Percentiles rank a stretch among this genome's conserved stretches.
Evolutionary conservation across 2,888 invertebrate genomes (phyloP).

Genomic region (Phengaris arion): DNA sequence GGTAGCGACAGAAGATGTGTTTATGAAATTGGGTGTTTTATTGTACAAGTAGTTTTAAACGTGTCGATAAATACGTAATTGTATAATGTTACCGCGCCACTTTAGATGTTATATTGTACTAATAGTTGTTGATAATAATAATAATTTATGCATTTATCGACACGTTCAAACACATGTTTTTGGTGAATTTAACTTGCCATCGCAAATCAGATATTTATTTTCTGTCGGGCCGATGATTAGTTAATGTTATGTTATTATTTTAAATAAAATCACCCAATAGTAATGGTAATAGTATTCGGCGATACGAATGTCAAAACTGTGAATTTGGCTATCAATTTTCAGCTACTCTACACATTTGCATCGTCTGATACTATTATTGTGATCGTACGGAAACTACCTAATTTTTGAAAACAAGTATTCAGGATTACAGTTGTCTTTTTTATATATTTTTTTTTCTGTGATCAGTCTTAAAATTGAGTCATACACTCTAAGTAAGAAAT

Average conservation of each 20-base stretch:
- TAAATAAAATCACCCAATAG: constrained; percentile 6
- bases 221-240: background rate
- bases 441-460: constrained; percentile 62
- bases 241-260: background rate
- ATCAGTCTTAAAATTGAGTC: constrained; percentile 81
- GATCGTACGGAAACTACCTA: constrained; percentile 48
- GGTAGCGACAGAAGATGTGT: constrained; percentile 61
- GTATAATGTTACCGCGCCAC: background rate
- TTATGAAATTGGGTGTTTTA: constrained; percentile 29
- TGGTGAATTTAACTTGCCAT: background rate
- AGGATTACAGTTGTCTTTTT: constrained; percentile 47
- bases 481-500: constrained; percentile 77
- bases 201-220: background rate
- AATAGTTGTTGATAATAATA: background rate
- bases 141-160: background rate
- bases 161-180: background rate
- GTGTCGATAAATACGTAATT: constrained; percentile 2
- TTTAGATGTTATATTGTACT: background rate
- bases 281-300: constrained; percentile 48
- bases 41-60: background rate
- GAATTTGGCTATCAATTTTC: constrained; percentile 64
- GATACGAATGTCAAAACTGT: constrained; percentile 45
- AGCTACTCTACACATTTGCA: constrained; percentile 49
- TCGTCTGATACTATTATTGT: constrained; percentile 48
- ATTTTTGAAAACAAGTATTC: constrained; percentile 58